Conservation (phyloP, 2,888 invertebrate genomes). For the Tortrix viridana region DNA sequence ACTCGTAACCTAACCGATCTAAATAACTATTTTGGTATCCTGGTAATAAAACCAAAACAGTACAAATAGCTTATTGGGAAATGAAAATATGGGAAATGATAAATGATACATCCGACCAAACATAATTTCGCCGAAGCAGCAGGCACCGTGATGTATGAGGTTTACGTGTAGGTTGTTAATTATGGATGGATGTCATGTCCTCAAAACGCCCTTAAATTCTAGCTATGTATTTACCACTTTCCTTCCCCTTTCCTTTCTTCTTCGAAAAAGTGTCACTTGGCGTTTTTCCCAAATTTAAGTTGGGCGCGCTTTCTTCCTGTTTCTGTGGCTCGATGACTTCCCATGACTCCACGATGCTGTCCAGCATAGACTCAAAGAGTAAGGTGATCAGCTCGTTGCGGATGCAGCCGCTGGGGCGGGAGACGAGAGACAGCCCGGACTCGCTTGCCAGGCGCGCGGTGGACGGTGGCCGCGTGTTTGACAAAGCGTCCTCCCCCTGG, state of each 20-base stretch:
- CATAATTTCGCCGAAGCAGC: too few relatives aligned
- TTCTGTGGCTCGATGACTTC: slow-evolving; percentile 55
- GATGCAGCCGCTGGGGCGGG: slow-evolving; percentile 57
- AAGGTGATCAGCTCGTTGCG: slow-evolving; percentile 65
- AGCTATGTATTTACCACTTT: slow-evolving; percentile 5
- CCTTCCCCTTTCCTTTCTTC: slow-evolving; percentile 53
- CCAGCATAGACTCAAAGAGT: slow-evolving; percentile 73
- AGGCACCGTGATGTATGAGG: too few relatives aligned
- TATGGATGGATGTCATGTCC: too few relatives aligned
- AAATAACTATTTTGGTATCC: too few relatives aligned
- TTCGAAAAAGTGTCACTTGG: slow-evolving; percentile 59
- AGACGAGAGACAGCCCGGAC: slow-evolving; percentile 45
- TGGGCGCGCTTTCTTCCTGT: slow-evolving; percentile 47
- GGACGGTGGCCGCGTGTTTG: slow-evolving; percentile 49
- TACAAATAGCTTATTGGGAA: too few relatives aligned
- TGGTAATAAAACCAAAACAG: too few relatives aligned
- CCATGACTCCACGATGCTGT: slow-evolving; percentile 69
- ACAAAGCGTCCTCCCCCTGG: slow-evolving; percentile 44
- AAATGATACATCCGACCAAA: too few relatives aligned
- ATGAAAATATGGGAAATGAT: too few relatives aligned
- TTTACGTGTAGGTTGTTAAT: too few relatives aligned
- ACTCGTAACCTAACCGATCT: too few relatives aligned
- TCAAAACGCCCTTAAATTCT: neutral
- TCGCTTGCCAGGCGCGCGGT: slow-evolving; percentile 51
- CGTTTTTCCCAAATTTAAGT: slow-evolving; percentile 52